phyloP scores from a whole-genome alignment of 37 sponge, comb jelly and placozoan genomes.

The Ianthella basta region DNA sequence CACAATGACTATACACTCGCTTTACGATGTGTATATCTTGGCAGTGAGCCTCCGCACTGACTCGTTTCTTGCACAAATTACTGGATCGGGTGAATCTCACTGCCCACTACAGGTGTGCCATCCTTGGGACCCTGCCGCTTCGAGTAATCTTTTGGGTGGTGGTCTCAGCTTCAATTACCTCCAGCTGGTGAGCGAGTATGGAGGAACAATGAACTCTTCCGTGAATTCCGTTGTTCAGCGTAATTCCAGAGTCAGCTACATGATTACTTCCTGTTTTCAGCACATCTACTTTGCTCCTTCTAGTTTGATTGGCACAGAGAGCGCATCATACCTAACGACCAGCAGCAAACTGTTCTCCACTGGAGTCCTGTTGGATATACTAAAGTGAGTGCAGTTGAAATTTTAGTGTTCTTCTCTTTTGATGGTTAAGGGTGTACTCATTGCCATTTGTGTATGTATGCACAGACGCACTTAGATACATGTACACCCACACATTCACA shows the following conservation, averaged over 20 bases:
- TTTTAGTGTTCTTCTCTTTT: too few relatives aligned
- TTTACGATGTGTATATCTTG: conserved; percentile 73
- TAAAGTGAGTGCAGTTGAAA: background rate
- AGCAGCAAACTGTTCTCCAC: background rate
- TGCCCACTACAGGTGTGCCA: background rate
- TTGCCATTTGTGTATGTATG: too few relatives aligned
- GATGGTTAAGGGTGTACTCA: too few relatives aligned
- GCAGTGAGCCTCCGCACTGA: conserved; percentile 3
- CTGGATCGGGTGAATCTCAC: background rate
- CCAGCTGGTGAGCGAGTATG: conserved; percentile 31
- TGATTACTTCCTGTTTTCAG: conserved; percentile 74
- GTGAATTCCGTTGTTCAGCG: background rate
- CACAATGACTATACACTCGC: conserved; percentile 50
- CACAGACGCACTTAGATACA: too few relatives aligned
- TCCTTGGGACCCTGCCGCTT: background rate
- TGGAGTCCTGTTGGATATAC: background rate
- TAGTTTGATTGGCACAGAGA: background rate
- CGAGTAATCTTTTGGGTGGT: background rate
- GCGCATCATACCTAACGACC: background rate
- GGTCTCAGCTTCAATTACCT: background rate
- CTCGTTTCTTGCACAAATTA: background rate
- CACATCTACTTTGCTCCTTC: conserved; percentile 66
- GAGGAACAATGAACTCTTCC: conserved; percentile 40
- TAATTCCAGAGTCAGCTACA: conserved; percentile 28
- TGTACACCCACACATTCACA: too few relatives aligned